Evolutionary conservation across 2,888 invertebrate genomes (phyloP).

Genomic region (Phalera bucephala): DNA sequence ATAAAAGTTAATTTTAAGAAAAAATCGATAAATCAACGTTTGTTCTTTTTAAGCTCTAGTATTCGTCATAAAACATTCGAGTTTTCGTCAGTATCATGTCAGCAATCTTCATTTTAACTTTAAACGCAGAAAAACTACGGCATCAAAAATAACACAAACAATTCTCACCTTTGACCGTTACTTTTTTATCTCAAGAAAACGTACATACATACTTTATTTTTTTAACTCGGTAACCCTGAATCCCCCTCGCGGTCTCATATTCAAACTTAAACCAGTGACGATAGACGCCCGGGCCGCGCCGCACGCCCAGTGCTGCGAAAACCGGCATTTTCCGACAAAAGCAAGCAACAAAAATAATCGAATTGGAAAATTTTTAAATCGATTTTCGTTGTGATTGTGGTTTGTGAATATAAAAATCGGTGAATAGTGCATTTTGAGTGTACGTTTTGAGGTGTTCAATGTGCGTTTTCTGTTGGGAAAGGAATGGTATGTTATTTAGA

Average conservation of each 20-base stretch:
- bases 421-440: constrained; percentile 18
- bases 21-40: no score
- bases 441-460: constrained; percentile 2
- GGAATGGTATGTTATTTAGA: constrained; percentile 3
- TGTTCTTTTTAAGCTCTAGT: no score
- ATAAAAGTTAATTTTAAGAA: no score
- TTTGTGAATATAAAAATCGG: background rate
- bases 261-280: constrained; percentile 37
- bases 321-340: constrained; percentile 6
- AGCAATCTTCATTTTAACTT: no score
- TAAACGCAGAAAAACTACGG: no score
- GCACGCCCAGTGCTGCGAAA: constrained; percentile 23
- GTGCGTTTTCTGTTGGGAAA: background rate
- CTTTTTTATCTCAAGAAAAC: background rate
- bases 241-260: constrained; percentile 15
- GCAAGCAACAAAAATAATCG: constrained; percentile 1
- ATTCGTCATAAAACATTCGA: no score
- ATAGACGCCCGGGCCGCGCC: constrained; percentile 29
- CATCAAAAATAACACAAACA: no score
- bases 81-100: no score
- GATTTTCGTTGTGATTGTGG: constrained; percentile 5
- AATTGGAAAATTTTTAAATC: constrained; percentile 2
- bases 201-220: constrained; percentile 6
- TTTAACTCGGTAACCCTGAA: constrained; percentile 14
- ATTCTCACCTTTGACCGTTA: no score